Evolutionary conservation across 2,797 vertebrate genomes (phyloP).

Genomic region (Crenichthys baileyi): DNA sequence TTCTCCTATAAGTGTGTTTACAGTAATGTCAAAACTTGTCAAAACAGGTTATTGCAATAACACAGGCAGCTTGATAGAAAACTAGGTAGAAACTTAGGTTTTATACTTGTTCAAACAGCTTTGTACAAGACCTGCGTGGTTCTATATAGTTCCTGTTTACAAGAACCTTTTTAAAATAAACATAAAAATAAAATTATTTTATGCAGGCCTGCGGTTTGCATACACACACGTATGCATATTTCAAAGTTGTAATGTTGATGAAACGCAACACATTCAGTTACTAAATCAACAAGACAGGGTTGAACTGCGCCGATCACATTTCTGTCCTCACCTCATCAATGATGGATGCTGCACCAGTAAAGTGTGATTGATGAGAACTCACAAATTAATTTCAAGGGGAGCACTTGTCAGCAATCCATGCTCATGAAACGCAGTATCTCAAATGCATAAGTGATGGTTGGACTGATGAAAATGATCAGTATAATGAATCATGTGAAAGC

Average conservation of each 20-base stretch:
- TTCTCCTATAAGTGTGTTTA: no score
- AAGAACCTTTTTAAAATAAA: neutral
- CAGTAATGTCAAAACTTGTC: no score
- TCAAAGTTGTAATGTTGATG: slow-evolving; percentile 49
- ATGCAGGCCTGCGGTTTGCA: slow-evolving; percentile 3
- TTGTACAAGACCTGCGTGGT: neutral
- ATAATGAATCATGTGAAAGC: slow-evolving; percentile 63
- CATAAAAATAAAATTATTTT: neutral
- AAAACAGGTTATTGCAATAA: no score
- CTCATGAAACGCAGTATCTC: slow-evolving; percentile 65
- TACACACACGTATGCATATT: slow-evolving; percentile 2
- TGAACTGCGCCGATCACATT: slow-evolving; percentile 60
- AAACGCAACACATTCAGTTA: slow-evolving; percentile 59
- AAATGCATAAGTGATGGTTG: slow-evolving; percentile 67
- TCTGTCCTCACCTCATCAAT: slow-evolving; percentile 69
- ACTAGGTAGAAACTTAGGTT: neutral
- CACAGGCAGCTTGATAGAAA: no score
- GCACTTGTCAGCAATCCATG: slow-evolving; percentile 67
- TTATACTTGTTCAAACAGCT: neutral
- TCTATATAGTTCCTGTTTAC: neutral
- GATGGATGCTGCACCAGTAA: slow-evolving; percentile 75
- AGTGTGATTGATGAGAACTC: slow-evolving; percentile 78
- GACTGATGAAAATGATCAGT: slow-evolving; percentile 61
- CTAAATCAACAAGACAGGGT: slow-evolving; percentile 74
- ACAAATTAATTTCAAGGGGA: slow-evolving; percentile 78